phyloP scores from a whole-genome alignment of 2,113 vertebrate species.

The Paramisgurnus dabryanus region DNA sequence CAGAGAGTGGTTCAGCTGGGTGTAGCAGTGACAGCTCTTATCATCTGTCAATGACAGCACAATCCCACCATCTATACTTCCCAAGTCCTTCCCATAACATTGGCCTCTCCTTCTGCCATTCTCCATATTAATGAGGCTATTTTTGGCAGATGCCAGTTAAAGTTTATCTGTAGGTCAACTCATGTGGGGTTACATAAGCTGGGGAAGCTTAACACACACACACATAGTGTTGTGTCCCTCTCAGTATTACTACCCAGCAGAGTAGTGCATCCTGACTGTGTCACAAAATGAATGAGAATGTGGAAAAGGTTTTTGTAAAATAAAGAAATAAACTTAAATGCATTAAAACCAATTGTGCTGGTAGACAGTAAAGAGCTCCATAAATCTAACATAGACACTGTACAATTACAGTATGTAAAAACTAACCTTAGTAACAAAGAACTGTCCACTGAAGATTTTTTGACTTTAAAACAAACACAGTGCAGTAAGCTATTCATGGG shows the following conservation, averaged over 20 bases:
- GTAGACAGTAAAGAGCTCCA: no score
- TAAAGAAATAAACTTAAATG: no score
- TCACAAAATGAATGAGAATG: no score
- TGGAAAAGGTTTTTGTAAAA: neutral
- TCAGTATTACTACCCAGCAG: neutral
- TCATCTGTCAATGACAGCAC: constrained; percentile 32
- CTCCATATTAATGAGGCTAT: constrained; percentile 37
- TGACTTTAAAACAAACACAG: no score
- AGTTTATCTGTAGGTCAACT: constrained; percentile 35
- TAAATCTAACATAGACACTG: no score
- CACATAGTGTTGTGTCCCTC: neutral
- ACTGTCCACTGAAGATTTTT: no score
- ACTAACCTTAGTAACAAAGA: no score
- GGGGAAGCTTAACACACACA: neutral
- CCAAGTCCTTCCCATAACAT: constrained; percentile 2
- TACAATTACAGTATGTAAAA: no score
- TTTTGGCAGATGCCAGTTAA: constrained; percentile 39
- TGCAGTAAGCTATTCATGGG: no score
- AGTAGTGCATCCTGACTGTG: no score
- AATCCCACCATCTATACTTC: neutral
- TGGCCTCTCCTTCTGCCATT: constrained; percentile 16
- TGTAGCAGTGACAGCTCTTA: constrained; percentile 29
- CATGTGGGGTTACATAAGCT: constrained; percentile 14
- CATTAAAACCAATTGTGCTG: no score
- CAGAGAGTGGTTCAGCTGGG: constrained; percentile 4